Evolutionary conservation across 2,113 vertebrate species (phyloP).

Genomic region (Cathartes aura): DNA sequence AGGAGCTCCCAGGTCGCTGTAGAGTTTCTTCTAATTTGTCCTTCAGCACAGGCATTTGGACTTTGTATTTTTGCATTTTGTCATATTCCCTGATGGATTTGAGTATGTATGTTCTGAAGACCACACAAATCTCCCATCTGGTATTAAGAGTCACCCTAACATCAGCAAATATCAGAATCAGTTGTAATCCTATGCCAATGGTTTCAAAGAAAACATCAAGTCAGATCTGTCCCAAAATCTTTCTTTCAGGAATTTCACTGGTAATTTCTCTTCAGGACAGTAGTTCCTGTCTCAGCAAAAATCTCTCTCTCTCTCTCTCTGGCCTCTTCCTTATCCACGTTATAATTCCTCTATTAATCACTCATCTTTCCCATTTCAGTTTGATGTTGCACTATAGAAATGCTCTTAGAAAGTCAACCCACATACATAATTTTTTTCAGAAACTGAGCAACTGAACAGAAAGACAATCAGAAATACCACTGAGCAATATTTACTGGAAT

Average conservation of each 20-base stretch:
- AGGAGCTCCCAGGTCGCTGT: rapidly evolving
- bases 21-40: neutral
- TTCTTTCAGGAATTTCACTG: neutral
- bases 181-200: neutral
- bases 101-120: neutral
- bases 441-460: neutral
- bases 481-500: neutral
- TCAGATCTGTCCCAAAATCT: neutral
- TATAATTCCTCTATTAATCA: neutral
- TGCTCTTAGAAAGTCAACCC: neutral
- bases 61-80: neutral
- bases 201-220: neutral
- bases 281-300: neutral
- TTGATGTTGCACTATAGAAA: neutral
- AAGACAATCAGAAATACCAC: neutral
- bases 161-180: neutral
- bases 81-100: neutral
- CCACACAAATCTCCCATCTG: neutral
- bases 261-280: neutral
- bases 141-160: neutral
- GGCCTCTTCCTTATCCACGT: neutral
- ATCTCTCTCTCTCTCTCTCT: neutral
- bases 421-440: neutral
- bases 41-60: neutral
- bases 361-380: neutral